Percentiles rank a stretch among this genome's conserved stretches.
These are phyloP conservation scores for Drosophila kikkawai DNA, from an alignment of 1,140 invertebrate genomes.

Conservation along the genomic window DNA sequence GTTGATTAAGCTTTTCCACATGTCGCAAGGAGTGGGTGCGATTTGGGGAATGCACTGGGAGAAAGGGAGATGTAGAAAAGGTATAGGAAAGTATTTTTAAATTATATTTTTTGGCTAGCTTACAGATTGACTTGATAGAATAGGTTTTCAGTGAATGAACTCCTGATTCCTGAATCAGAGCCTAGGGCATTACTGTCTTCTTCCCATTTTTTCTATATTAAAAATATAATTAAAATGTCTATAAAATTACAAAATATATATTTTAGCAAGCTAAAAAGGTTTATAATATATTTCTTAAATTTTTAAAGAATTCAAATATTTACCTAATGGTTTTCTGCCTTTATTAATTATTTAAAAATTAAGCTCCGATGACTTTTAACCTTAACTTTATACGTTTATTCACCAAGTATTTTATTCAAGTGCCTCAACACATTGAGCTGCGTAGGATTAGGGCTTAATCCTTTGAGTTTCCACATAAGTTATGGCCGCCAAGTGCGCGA, in stretches of 20 bases:
- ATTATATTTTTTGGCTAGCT: too few species aligned
- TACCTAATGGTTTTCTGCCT: not conserved
- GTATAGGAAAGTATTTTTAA: not conserved
- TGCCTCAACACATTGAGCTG: constrained; percentile 16
- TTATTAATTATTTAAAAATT: not conserved
- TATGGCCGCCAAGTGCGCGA: constrained; percentile 42
- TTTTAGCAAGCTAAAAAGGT: not conserved
- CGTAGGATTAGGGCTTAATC: constrained; percentile 44
- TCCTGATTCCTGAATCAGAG: too few species aligned
- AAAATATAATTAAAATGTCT: too few species aligned
- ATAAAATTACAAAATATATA: not conserved
- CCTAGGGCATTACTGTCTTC: too few species aligned
- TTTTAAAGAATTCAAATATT: not conserved
- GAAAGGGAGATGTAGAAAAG: not conserved
- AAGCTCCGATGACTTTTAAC: not conserved
- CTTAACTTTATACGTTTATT: not conserved
- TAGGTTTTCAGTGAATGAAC: not conserved
- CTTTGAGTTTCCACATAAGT: constrained; percentile 52
- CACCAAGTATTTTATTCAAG: not conserved
- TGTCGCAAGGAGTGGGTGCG: constrained; percentile 20
- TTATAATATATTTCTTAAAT: not conserved
- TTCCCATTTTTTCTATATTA: too few species aligned
- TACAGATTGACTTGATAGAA: not conserved
- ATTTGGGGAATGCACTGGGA: constrained; percentile 6
- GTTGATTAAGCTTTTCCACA: constrained; percentile 58